Evolutionary conservation across 2,888 invertebrate genomes (phyloP), one percentile per base, ranked within the genome.

Genomic region (Ichneumon xanthorius): DNA sequence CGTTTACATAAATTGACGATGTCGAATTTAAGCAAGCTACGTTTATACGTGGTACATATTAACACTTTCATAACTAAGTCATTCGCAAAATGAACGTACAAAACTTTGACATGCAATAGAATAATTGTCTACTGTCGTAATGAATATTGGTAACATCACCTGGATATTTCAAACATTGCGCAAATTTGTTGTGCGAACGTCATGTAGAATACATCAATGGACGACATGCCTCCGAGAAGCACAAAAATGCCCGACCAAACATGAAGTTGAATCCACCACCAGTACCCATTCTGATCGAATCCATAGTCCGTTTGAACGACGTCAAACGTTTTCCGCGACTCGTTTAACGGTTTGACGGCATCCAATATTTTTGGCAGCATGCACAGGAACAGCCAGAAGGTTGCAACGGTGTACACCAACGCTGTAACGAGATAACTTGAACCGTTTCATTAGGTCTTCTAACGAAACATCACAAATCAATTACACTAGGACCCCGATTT

Each of bases 151-250:
- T 0, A 33, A 33, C 11, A n/a, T 72, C 63, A 65, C 76, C 76
- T 67, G n/a, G 65, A 16, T 65, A 65, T 26, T 65, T 63, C 48
- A n/a, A 76, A 45, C 67, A 65, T 65, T n/a, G 45, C 63, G 19
- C 65, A 76, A 14, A 19, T 16, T 14, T 76, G 76, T 19, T 76
- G 33, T 3, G 50, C 26, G 1, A n/a, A 5, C 5, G 14, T n/a
- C 48, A 76, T 22, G 19, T 65, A 76, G 50, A 76, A n/a, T 14
- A 26, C 6, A 16, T 76, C 76, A 16, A 48, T 30, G 19, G 22
- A 63, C 9, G 19, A 5, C 3, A 50, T 65, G 22, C 65, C 22
- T 5, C 22, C 45, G 5, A 70, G 26, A 16, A 19, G 9, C 7
- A 30, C 40, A 6, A 50, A 26, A 1, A 14, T 26, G 16, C 48